Percentiles rank a stretch among this genome's conserved stretches.
These are phyloP conservation scores for Nomada flava DNA, from an alignment of 2,888 invertebrate genomes.

Conservation along the genomic window DNA sequence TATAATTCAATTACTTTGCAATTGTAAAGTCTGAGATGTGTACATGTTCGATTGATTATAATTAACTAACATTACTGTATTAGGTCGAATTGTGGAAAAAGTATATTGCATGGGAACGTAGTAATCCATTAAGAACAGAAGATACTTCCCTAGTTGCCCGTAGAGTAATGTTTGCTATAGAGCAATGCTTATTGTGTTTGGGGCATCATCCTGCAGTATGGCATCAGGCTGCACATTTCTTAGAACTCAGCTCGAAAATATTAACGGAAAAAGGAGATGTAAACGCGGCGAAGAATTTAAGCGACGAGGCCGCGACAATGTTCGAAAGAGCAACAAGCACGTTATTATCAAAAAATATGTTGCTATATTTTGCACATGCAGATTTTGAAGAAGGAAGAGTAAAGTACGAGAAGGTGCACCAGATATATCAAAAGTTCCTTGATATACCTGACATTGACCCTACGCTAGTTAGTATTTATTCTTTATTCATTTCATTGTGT, in stretches of 20 bases:
- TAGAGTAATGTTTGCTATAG: conserved; percentile 99
- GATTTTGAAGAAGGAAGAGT: conserved; percentile 99
- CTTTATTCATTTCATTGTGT: conserved; percentile 15
- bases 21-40: neutral
- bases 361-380: conserved; percentile 98
- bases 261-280: conserved; percentile 98
- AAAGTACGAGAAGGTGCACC: conserved; percentile 98
- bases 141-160: conserved; percentile 97
- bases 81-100: conserved; percentile 99
- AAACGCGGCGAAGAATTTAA: conserved; percentile 95
- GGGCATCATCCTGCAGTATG: conserved; percentile 99
- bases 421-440: conserved; percentile 96
- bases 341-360: conserved; percentile 94
- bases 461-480: conserved; percentile 89
- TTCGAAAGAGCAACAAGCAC: conserved; percentile 97
- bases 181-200: conserved; percentile 97
- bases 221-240: conserved; percentile 99
- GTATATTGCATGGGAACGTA: conserved; percentile 98
- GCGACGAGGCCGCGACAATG: conserved; percentile 97
- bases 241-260: conserved; percentile 97
- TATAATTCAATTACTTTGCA: conserved; percentile 8
- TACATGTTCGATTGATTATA: neutral
- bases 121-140: conserved; percentile 97
- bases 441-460: conserved; percentile 97
- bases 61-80: neutral